Conservation (phyloP, 1,140 invertebrate genomes). For the Diuraphis noxia region DNA sequence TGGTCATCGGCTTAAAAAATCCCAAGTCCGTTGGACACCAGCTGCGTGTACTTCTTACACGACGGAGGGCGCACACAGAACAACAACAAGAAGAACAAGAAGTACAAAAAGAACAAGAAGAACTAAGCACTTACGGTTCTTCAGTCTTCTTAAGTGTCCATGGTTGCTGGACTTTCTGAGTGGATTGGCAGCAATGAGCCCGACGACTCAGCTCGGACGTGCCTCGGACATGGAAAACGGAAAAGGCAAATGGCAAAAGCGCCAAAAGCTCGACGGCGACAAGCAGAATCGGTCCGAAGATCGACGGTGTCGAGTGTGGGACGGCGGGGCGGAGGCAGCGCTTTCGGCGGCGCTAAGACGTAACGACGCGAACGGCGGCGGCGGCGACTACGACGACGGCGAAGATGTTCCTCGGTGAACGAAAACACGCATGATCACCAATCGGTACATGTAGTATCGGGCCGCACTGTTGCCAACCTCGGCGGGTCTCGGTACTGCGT, state of each 20-base stretch:
- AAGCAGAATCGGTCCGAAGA: not conserved
- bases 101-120: not conserved
- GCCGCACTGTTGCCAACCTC: slow-evolving; percentile 57
- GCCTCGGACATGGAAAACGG: not conserved
- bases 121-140: not conserved
- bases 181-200: not conserved
- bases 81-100: not conserved
- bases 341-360: not conserved
- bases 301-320: not conserved
- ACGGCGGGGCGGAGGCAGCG: not conserved
- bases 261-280: not conserved
- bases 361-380: not conserved
- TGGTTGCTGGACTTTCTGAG: not conserved
- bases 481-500: slow-evolving; percentile 54
- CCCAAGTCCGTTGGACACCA: not conserved
- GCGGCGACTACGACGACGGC: not conserved
- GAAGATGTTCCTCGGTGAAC: slow-evolving; percentile 12
- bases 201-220: not conserved
- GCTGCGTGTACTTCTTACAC: not conserved
- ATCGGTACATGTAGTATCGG: slow-evolving; percentile 59
- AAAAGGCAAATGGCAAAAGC: no score
- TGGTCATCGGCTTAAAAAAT: not conserved
- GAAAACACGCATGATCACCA: slow-evolving; percentile 55
- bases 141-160: not conserved
- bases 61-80: not conserved